Evolutionary conservation across 2,888 invertebrate species (phyloP), one percentile per base, ranked within the genome.

Genomic region (Metopia argyrocephala): DNA sequence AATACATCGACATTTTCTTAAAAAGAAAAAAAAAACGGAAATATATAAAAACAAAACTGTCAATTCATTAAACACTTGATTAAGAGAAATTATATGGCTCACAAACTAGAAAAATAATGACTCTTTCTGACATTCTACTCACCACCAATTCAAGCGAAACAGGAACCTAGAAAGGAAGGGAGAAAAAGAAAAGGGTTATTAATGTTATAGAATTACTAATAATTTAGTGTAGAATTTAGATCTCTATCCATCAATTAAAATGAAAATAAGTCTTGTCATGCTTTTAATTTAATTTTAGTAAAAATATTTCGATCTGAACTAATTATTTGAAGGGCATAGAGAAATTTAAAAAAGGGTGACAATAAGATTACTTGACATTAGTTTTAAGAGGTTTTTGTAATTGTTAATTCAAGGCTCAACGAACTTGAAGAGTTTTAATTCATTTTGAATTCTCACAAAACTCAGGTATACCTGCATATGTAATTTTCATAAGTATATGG

Each of bases 1-100:
- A n/a, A n/a, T n/a, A n/a, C n/a, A n/a, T n/a, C n/a, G n/a, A n/a
- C n/a, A n/a, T 57, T 38, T 21, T 31, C 9, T 31, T 31, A 6
- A 9, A 18, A 21, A 21, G 28, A 64, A 62, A 69, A 21, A 56
- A 48, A 65, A 70, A 66, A 59, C 52, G 78, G 78, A 78, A 78
- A 45, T 66, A 23, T 5, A 59, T 20, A 28, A 21, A 54, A 71
- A n/a, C n/a, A n/a, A 73, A 71, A 78, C 59, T 78, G 61, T 65
- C 76, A 76, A 76, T 76, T 76, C 57, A 76, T 76, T 76, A 56
- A 31, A 21, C 64, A 76, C 50, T 70, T 70, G 70, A 76, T 50
- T 27, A 28, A 20, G 7, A 69, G 64, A 50, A 70, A 64, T 59
- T 46, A 45, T 50, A n/a, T 59, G 57, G 45, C 23, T 23, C 46